phyloP scores from a whole-genome alignment of 2,888 invertebrate species.

The Chaitophorus viminalis region DNA sequence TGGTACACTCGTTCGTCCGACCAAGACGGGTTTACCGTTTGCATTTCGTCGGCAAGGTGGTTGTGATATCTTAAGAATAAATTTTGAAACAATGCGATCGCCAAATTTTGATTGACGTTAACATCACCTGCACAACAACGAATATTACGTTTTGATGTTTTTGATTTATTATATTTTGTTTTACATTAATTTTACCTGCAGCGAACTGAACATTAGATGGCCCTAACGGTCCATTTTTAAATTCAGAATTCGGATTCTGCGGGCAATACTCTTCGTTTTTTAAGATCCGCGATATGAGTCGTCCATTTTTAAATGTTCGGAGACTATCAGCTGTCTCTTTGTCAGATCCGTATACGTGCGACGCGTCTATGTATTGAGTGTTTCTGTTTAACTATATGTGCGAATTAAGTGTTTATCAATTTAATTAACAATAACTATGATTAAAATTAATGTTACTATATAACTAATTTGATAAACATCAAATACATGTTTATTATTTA shows the following conservation, averaged over 20 bases:
- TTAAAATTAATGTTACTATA: too few species aligned
- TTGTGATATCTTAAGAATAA: slow-evolving; percentile 54
- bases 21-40: slow-evolving; percentile 32
- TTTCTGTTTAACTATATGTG: slow-evolving; percentile 46
- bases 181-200: slow-evolving; percentile 12
- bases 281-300: slow-evolving; percentile 15
- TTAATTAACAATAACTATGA: too few species aligned
- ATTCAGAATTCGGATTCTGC: slow-evolving; percentile 4
- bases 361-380: slow-evolving; percentile 53
- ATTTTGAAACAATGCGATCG: slow-evolving; percentile 46
- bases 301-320: slow-evolving; percentile 37
- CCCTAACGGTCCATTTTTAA: slow-evolving; percentile 19
- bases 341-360: slow-evolving; percentile 38
- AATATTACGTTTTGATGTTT: background rate
- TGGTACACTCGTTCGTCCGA: slow-evolving; percentile 46
- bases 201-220: slow-evolving; percentile 37
- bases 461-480: too few species aligned
- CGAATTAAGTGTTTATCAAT: background rate
- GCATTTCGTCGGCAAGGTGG: slow-evolving; percentile 5
- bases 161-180: slow-evolving; percentile 7
- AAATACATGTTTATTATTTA: too few species aligned
- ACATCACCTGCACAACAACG: slow-evolving; percentile 38
- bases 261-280: slow-evolving; percentile 45
- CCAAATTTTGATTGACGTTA: slow-evolving; percentile 53
- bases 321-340: slow-evolving; percentile 18